phyloP scores from a whole-genome alignment of 2,797 vertebrate species.

The Amniataba percoides region DNA sequence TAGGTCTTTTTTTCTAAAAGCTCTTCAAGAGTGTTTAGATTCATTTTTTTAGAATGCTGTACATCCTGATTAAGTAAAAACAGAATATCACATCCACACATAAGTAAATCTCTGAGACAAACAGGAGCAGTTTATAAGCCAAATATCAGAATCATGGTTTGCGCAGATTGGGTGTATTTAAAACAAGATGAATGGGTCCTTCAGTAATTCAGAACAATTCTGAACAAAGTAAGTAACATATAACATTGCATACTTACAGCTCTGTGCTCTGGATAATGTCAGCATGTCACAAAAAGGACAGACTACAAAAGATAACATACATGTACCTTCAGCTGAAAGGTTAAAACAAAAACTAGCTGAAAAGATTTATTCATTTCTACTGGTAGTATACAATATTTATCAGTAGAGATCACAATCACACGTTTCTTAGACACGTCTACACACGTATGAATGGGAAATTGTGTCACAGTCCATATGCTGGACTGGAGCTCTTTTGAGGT shows the following conservation, averaged over 20 bases:
- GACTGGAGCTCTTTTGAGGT: conserved; percentile 8
- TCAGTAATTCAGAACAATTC: neutral
- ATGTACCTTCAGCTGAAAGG: neutral
- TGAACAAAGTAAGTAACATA: neutral
- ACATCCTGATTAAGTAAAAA: neutral
- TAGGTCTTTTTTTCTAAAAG: neutral
- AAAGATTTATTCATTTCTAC: neutral
- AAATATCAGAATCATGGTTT: neutral
- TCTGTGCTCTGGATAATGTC: conserved; percentile 21
- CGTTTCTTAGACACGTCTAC: neutral
- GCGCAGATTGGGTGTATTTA: neutral
- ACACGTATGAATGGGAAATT: neutral
- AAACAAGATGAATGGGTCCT: neutral
- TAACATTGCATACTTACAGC: neutral
- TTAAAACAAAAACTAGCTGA: conserved; percentile 4
- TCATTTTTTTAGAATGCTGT: neutral
- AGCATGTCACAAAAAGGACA: conserved; percentile 24
- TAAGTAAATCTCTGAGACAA: neutral
- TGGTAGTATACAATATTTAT: neutral
- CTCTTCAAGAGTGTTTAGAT: neutral
- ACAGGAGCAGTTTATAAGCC: too few relatives aligned
- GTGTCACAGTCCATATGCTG: neutral
- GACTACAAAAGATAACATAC: neutral
- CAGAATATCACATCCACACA: neutral
- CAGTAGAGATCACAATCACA: neutral